These are phyloP conservation scores for Myopa tessellatipennis DNA, from an alignment of 2,888 invertebrate species.

Conservation along the genomic window DNA sequence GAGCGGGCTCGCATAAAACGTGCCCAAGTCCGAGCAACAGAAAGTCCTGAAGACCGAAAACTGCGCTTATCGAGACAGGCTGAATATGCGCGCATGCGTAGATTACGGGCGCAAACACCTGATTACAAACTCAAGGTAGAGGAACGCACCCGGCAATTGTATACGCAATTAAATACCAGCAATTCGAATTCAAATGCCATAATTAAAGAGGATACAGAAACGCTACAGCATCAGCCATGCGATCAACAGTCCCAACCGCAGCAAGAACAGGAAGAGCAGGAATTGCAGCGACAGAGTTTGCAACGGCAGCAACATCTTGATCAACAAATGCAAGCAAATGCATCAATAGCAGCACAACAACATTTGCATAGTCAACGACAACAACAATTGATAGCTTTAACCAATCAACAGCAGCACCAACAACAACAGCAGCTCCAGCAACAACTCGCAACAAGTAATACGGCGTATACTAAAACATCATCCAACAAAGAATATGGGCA, in stretches of 20 bases:
- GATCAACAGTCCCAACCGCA: slow-evolving; percentile 25
- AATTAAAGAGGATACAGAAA: slow-evolving; percentile 36
- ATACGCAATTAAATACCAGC: slow-evolving; percentile 58
- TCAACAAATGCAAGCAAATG: slow-evolving; percentile 43
- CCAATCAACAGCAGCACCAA: slow-evolving; percentile 54
- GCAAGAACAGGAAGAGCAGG: slow-evolving; percentile 25
- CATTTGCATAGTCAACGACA: slow-evolving; percentile 59
- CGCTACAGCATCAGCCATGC: slow-evolving; percentile 42
- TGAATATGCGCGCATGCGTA: slow-evolving; percentile 65
- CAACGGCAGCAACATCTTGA: slow-evolving; percentile 46
- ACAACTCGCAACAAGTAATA: slow-evolving; percentile 42
- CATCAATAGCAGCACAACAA: slow-evolving; percentile 47
- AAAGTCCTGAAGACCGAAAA: slow-evolving; percentile 63
- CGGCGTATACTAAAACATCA: slow-evolving; percentile 17
- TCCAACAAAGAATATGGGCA: slow-evolving; percentile 57
- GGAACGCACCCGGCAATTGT: slow-evolving; percentile 58
- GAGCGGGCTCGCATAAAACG: slow-evolving; percentile 66
- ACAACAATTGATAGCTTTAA: slow-evolving; percentile 55
- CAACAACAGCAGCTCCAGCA: slow-evolving; percentile 50
- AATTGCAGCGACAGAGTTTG: slow-evolving; percentile 31
- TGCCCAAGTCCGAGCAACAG: slow-evolving; percentile 64
- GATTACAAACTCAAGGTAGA: slow-evolving; percentile 57
- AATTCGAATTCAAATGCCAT: slow-evolving; percentile 57
- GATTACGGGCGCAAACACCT: slow-evolving; percentile 63
- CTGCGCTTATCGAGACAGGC: slow-evolving; percentile 65